Percentiles rank a stretch among this genome's conserved stretches.
phyloP scores from a whole-genome alignment of 2,113 vertebrate genomes.

The Alosa alosa region DNA sequence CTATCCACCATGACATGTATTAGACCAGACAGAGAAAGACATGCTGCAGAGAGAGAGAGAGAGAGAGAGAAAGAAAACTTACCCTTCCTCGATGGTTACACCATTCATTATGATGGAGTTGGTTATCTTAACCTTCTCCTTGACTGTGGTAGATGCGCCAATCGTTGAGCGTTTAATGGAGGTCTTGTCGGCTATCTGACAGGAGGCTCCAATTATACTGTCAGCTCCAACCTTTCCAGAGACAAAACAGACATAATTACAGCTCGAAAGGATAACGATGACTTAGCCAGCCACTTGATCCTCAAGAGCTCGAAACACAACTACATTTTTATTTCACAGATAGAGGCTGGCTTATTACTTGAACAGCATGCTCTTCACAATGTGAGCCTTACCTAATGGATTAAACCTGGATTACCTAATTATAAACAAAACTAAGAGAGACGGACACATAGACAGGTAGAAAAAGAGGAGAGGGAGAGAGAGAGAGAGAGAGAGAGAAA shows the following conservation, averaged over 20 bases:
- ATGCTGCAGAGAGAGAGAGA: not conserved
- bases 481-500: not conserved
- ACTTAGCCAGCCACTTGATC: constrained; percentile 8
- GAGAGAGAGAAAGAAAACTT: constrained; percentile 53
- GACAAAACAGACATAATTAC: not conserved
- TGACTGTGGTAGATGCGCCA: constrained; percentile 79
- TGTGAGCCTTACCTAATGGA: not conserved
- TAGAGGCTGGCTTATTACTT: not conserved
- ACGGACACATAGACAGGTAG: not conserved
- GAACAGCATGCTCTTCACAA: not conserved
- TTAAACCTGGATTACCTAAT: too few relatives aligned
- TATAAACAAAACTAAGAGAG: not conserved
- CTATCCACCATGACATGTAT: not conserved
- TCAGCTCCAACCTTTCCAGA: constrained; percentile 82
- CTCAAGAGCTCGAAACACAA: not conserved
- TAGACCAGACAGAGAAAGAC: constrained; percentile 5
- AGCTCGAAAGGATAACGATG: not conserved
- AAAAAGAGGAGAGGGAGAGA: not conserved
- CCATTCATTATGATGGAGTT: constrained; percentile 96
- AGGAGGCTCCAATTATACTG: constrained; percentile 84
- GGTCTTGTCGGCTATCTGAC: constrained; percentile 88
- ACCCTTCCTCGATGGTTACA: constrained; percentile 94
- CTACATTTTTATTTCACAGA: not conserved
- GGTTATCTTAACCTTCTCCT: constrained; percentile 87
- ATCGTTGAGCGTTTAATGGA: constrained; percentile 89